These are phyloP conservation scores for Phocides pigmalion DNA, from an alignment of 1,140 invertebrate genomes.

Conservation along the genomic window DNA sequence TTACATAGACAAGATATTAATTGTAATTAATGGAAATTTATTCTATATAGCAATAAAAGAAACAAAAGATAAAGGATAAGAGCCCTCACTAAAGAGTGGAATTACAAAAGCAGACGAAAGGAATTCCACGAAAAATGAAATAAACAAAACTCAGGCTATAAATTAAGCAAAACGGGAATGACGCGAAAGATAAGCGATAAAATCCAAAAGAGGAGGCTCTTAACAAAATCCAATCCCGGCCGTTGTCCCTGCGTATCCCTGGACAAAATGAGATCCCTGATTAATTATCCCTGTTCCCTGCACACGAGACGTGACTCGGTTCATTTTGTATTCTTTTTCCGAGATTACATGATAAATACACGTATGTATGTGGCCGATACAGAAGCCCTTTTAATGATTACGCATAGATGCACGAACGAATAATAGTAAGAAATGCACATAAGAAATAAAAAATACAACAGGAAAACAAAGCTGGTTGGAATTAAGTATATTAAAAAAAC, in stretches of 20 bases:
- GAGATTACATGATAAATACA: constrained; percentile 34
- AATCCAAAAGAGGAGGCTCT: constrained; percentile 23
- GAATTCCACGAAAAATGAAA: constrained; percentile 16
- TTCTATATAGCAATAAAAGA: neutral
- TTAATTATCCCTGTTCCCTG: constrained; percentile 47
- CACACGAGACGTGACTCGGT: constrained; percentile 38
- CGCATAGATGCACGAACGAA: constrained; percentile 14
- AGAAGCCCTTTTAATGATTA: constrained; percentile 23
- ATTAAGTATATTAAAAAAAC: neutral
- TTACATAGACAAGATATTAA: neutral
- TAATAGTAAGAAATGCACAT: neutral
- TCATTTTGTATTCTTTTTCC: constrained; percentile 39
- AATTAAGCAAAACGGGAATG: constrained; percentile 32
- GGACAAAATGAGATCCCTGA: constrained; percentile 37
- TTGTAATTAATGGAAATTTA: neutral
- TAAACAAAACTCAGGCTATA: constrained; percentile 26
- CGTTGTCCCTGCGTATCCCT: constrained; percentile 23
- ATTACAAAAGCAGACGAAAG: constrained; percentile 13
- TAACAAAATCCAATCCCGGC: constrained; percentile 23
- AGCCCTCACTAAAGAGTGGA: neutral
- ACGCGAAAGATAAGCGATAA: constrained; percentile 30
- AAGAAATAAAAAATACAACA: neutral
- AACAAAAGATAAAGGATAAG: neutral
- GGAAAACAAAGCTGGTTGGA: neutral
- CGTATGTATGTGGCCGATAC: constrained; percentile 16